These are phyloP conservation scores for Rhabdophis nuchalis DNA, from an alignment of 2,797 vertebrate genomes.

Conservation along the genomic window DNA sequence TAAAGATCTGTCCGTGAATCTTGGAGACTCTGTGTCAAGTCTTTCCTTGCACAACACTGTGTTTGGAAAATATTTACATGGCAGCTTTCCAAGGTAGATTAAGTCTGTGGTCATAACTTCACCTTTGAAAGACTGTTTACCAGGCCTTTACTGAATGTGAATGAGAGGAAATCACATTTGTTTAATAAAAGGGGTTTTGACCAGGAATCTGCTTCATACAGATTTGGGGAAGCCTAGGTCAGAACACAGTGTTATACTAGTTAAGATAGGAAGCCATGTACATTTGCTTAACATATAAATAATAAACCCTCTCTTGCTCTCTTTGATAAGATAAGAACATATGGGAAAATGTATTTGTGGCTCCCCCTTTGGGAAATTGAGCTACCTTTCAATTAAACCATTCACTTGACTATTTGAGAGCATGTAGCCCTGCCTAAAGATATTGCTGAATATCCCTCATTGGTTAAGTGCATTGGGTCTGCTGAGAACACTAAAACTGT, in stretches of 20 bases:
- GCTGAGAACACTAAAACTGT: neutral
- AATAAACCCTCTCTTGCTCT: neutral
- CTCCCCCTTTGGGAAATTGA: neutral
- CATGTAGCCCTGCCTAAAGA: neutral
- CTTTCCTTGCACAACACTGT: too few species aligned
- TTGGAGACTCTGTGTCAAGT: too few species aligned
- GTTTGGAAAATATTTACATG: too few species aligned
- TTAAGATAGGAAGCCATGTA: neutral
- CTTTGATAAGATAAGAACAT: neutral
- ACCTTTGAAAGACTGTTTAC: too few species aligned
- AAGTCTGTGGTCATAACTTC: too few species aligned
- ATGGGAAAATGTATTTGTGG: neutral
- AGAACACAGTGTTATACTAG: neutral
- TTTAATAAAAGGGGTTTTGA: too few species aligned
- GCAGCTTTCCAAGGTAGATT: too few species aligned
- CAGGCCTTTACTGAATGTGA: too few species aligned
- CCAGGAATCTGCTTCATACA: too few species aligned
- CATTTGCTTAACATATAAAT: neutral
- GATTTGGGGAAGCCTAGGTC: too few species aligned
- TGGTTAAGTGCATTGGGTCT: neutral
- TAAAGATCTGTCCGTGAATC: too few species aligned
- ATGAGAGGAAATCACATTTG: too few species aligned
- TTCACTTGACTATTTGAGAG: neutral
- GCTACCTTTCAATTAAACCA: neutral
- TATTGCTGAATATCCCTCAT: neutral